Conservation (phyloP, 2,888 invertebrate genomes). For the Oasisia sp. region DNA sequence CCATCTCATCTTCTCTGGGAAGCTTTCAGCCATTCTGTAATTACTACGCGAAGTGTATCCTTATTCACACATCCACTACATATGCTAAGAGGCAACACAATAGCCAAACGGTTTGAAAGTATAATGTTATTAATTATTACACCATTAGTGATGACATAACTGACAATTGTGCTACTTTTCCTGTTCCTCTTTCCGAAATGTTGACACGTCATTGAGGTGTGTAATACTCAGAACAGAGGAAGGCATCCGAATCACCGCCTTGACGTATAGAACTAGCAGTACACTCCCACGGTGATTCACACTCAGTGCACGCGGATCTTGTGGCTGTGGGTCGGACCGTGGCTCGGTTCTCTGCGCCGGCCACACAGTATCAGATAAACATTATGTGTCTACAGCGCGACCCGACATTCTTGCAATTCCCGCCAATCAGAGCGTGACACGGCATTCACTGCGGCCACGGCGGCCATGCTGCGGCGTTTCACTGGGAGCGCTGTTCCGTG, state of each 20-base stretch:
- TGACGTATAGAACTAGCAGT: not conserved
- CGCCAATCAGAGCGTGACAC: not conserved
- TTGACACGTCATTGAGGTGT: too few species aligned
- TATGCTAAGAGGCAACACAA: too few species aligned
- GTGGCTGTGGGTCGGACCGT: not conserved
- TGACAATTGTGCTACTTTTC: too few species aligned
- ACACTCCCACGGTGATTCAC: not conserved
- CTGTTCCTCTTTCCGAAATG: too few species aligned
- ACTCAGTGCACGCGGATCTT: not conserved
- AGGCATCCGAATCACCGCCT: not conserved
- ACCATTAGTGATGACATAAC: too few species aligned
- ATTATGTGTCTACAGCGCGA: not conserved
- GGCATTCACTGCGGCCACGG: not conserved
- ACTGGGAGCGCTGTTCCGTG: not conserved
- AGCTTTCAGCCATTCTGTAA: too few species aligned
- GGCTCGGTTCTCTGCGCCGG: not conserved
- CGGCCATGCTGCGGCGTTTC: not conserved
- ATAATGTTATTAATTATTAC: too few species aligned
- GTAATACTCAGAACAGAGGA: not conserved
- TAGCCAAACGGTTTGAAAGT: too few species aligned
- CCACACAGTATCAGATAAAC: not conserved
- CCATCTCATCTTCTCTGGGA: too few species aligned
- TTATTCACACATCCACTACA: too few species aligned
- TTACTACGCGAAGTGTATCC: too few species aligned
- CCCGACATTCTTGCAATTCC: constrained; percentile 4